phyloP scores from a whole-genome alignment of 2,888 invertebrate genomes.

The Griposia aprilina region DNA sequence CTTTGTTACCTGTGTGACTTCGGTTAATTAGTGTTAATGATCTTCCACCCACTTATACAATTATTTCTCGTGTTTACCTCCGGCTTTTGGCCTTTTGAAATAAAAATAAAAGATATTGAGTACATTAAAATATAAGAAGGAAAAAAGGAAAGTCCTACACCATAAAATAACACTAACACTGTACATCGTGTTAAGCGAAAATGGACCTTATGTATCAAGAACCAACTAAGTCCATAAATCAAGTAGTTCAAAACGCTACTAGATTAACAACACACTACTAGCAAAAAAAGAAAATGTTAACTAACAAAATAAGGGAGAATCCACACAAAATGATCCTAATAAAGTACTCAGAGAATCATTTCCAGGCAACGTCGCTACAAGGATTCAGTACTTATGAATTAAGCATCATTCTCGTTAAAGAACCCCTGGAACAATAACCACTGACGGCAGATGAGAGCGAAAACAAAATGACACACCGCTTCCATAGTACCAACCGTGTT shows the following conservation, averaged over 20 bases:
- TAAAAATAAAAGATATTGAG: background rate
- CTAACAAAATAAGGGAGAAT: slow-evolving; percentile 6
- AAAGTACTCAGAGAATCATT: slow-evolving; percentile 36
- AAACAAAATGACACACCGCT: slow-evolving; percentile 48
- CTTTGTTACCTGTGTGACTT: background rate
- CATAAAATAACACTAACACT: background rate
- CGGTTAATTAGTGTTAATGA: background rate
- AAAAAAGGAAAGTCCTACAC: background rate
- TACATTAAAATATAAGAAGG: background rate
- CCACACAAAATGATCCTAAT: slow-evolving; percentile 35
- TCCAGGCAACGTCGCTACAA: slow-evolving; percentile 35
- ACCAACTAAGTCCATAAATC: slow-evolving; percentile 6
- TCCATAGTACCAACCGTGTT: slow-evolving; percentile 53
- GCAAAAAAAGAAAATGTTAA: slow-evolving; percentile 5
- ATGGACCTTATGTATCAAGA: background rate
- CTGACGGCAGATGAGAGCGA: slow-evolving; percentile 28
- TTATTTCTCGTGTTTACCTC: background rate
- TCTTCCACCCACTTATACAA: background rate
- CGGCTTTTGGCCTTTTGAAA: background rate
- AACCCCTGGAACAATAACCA: slow-evolving; percentile 50
- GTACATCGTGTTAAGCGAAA: slow-evolving; percentile 1
- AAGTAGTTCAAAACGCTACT: slow-evolving; percentile 2
- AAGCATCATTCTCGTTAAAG: slow-evolving; percentile 45
- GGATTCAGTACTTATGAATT: slow-evolving; percentile 56
- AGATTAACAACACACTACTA: background rate